Conservation (phyloP, 2,888 invertebrate species). For the Idaea straminata region DNA sequence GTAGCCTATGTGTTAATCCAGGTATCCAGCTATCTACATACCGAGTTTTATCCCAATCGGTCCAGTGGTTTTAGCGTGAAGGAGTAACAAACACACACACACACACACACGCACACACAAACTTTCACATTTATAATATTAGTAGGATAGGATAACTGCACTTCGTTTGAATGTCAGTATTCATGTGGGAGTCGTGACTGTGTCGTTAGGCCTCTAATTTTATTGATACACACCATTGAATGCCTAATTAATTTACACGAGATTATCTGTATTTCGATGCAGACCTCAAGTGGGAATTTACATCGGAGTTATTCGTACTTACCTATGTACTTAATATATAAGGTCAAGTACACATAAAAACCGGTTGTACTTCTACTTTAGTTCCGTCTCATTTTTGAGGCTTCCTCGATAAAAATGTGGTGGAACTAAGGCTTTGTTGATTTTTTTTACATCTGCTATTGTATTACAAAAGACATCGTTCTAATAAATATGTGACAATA, state of each 20-base stretch:
- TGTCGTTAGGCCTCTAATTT: not conserved
- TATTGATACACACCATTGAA: not conserved
- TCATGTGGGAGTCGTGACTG: not conserved
- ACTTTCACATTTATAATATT: too few species aligned
- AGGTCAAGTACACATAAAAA: not conserved
- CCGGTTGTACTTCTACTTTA: conserved; percentile 1
- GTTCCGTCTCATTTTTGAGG: not conserved
- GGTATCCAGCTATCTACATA: too few species aligned
- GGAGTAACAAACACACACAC: too few species aligned
- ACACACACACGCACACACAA: too few species aligned
- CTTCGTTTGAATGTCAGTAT: not conserved
- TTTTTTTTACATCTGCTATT: not conserved
- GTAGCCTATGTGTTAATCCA: too few species aligned
- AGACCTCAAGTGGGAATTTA: not conserved
- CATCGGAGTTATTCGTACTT: not conserved
- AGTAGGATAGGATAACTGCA: not conserved
- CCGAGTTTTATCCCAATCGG: too few species aligned
- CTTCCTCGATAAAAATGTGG: not conserved
- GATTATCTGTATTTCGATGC: not conserved
- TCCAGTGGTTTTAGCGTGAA: too few species aligned
- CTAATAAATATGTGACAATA: not conserved
- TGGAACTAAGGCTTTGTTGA: not conserved
- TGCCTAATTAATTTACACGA: not conserved
- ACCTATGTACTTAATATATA: not conserved
- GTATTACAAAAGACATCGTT: not conserved